phyloP scores from a whole-genome alignment of 2,888 invertebrate genomes.

The Orthosia incerta region DNA sequence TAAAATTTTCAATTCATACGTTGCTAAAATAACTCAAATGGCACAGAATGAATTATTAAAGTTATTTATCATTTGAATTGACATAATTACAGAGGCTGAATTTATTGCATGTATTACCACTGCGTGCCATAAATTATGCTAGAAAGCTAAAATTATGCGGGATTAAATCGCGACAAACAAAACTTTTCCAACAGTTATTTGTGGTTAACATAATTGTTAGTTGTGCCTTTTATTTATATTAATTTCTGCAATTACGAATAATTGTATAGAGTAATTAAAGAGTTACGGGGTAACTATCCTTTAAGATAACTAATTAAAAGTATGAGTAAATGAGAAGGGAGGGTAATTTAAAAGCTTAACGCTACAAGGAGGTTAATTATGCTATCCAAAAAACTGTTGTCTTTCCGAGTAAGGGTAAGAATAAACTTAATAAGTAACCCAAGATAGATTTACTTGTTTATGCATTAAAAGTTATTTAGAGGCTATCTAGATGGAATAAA shows the following conservation, averaged over 20 bases:
- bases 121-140: conserved; percentile 65
- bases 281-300: background rate
- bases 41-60: conserved; percentile 44
- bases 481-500: too few species aligned
- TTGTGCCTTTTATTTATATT: conserved; percentile 26
- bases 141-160: conserved; percentile 60
- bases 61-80: conserved; percentile 65
- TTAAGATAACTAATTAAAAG: background rate
- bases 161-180: conserved; percentile 61
- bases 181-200: conserved; percentile 54
- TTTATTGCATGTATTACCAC: conserved; percentile 60
- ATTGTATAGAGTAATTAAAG: background rate
- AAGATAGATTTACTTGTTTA: too few species aligned
- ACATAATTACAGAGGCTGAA: conserved; percentile 56
- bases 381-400: background rate
- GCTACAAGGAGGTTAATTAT: background rate
- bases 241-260: conserved; percentile 24
- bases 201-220: conserved; percentile 45
- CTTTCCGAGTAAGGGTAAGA: too few species aligned
- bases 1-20: conserved; percentile 7
- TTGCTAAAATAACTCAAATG: conserved; percentile 9
- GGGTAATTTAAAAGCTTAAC: background rate
- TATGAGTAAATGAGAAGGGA: background rate
- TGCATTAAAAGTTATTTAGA: too few species aligned
- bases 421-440: too few species aligned